These are phyloP conservation scores for Morpho achilles DNA, from an alignment of 2,888 invertebrate species.

Conservation along the genomic window DNA sequence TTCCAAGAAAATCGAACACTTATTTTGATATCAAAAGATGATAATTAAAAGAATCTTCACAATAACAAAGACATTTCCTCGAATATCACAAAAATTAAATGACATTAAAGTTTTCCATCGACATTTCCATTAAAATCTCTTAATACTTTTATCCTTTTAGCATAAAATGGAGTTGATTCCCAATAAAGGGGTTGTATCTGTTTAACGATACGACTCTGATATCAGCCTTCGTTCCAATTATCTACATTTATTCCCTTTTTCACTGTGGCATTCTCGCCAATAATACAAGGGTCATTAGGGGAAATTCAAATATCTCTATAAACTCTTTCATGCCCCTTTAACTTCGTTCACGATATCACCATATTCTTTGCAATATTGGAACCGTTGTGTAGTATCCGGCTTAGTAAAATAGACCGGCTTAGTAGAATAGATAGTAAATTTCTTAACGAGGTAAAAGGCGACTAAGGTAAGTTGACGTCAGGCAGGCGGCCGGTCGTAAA, in stretches of 20 bases:
- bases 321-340: neutral
- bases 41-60: neutral
- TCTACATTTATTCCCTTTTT: constrained; percentile 1
- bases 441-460: too few relatives aligned
- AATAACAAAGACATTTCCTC: neutral
- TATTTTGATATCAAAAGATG: neutral
- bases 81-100: neutral
- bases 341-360: neutral
- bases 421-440: too few relatives aligned
- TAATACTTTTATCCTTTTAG: constrained; percentile 21
- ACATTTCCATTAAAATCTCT: neutral
- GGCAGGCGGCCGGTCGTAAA: too few relatives aligned
- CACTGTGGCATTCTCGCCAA: constrained; percentile 5
- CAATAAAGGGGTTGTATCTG: constrained; percentile 9
- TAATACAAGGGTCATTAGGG: constrained; percentile 6
- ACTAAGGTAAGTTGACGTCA: too few relatives aligned
- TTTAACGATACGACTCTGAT: constrained; percentile 10
- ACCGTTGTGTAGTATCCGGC: too few relatives aligned
- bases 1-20: too few relatives aligned
- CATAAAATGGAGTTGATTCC: constrained; percentile 14
- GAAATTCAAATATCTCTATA: constrained; percentile 1
- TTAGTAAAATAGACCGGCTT: too few relatives aligned
- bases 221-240: constrained; percentile 1
- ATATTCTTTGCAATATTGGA: too few relatives aligned
- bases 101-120: neutral